These are phyloP conservation scores for Megastigmus dorsalis DNA, from an alignment of 2,888 invertebrate genomes.

Conservation along the genomic window DNA sequence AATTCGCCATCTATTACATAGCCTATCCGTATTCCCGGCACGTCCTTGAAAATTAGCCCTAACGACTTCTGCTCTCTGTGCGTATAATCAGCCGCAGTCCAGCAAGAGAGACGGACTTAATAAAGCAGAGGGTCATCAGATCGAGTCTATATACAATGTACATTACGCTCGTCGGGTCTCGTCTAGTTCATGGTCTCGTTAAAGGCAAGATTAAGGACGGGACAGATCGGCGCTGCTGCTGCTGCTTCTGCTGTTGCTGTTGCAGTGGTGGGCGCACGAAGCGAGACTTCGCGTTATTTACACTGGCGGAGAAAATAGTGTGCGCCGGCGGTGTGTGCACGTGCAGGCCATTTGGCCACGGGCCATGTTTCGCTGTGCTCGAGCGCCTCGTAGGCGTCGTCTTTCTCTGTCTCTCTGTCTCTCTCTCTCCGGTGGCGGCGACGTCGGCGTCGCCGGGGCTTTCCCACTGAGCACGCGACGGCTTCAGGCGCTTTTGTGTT, in stretches of 20 bases:
- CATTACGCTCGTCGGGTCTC: no score
- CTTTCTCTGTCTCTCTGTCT: not conserved
- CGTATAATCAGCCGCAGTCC: no score
- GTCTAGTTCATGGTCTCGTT: slow-evolving; percentile 46
- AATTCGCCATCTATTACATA: no score
- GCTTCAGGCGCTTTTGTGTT: no score
- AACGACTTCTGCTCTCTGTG: no score
- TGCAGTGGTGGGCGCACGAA: no score
- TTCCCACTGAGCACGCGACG: not conserved
- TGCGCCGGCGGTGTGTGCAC: slow-evolving; percentile 2
- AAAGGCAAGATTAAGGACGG: slow-evolving; percentile 46
- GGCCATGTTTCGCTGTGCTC: slow-evolving; percentile 25
- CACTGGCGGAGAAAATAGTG: slow-evolving; percentile 25
- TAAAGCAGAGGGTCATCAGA: no score
- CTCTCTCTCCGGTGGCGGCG: not conserved
- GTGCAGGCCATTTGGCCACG: slow-evolving; percentile 48
- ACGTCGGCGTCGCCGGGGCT: not conserved
- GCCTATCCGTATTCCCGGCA: not conserved
- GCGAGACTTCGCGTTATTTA: no score
- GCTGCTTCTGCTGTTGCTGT: not conserved
- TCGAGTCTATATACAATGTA: no score
- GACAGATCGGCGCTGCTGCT: not conserved
- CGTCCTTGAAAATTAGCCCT: slow-evolving; percentile 39
- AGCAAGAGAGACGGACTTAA: not conserved
- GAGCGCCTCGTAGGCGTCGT: not conserved